A percentile compares a stretch with the other conserved stretches of the same genome.
Conservation (phyloP, 2,797 vertebrate genomes). For the Myotis pilosus region DNA sequence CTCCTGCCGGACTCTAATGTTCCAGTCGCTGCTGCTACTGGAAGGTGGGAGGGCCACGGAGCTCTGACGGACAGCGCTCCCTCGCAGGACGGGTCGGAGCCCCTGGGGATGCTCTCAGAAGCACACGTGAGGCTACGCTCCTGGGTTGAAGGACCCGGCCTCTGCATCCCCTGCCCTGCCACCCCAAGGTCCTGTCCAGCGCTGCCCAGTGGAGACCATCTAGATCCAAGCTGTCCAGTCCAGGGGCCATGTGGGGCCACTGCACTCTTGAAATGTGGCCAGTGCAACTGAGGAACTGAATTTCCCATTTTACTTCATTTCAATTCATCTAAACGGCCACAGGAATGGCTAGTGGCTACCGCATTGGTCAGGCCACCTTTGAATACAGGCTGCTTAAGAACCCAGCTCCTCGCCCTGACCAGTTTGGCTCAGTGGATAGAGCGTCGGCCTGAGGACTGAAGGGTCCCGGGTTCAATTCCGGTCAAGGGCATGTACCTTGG, state of each 20-base stretch:
- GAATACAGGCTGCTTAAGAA: not conserved
- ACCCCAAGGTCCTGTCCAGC: not conserved
- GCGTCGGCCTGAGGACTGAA: no score
- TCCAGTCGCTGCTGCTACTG: conserved; percentile 38
- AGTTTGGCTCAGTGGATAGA: no score
- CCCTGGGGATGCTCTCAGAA: not conserved
- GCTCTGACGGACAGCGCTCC: not conserved
- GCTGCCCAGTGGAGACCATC: not conserved
- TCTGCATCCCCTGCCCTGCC: not conserved
- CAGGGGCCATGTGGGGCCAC: not conserved
- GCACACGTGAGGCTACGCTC: not conserved
- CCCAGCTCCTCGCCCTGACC: no score
- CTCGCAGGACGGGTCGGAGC: not conserved
- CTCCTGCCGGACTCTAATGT: conserved; percentile 16
- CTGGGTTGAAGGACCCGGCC: not conserved
- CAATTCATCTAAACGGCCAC: not conserved
- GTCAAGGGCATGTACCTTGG: no score
- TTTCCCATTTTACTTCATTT: not conserved
- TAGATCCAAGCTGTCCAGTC: no score
- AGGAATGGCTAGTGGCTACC: not conserved
- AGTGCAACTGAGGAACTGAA: not conserved
- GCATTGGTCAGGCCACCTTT: not conserved
- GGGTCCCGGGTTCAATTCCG: no score
- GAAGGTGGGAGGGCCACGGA: conserved; percentile 23
- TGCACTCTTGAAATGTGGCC: not conserved